Base-by-base conservation (phyloP, 2,113 vertebrate species). In the Cnemophilus loriae region DNA sequence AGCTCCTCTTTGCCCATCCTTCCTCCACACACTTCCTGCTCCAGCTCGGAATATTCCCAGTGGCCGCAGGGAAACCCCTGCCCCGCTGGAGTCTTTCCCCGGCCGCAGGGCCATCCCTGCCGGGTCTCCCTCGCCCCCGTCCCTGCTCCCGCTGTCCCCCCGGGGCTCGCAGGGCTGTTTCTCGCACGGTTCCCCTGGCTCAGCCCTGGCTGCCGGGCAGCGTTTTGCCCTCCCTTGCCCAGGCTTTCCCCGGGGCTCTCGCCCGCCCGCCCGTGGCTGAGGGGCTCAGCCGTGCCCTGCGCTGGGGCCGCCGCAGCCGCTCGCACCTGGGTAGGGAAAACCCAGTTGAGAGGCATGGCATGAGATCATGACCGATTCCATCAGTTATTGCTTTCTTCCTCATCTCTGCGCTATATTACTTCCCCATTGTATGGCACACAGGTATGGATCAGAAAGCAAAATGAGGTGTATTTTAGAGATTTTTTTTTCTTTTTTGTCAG, bases 331-430 rank as follows among this genome's bases (percentile, higher is more conserved):
- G 1, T 16, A 24, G 22, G 37, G 37, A 63, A 50, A 55, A 47
- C 2, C 9, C 28, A 3, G 21, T 1, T 16, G 15, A 24, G 50
- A 50, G 6, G 4, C 3, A 1, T 11, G 6, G 4, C 3, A 1
- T 11, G 21, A 65, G 69, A 41, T 42, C 11, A 7, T 8, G 16
- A 21, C 5, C 5, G 15, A 37, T 41, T 61, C 8, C 32, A 41
- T 5, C 15, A 26, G 6, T 11, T 59, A 3, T 13, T 41, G 8
- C 41, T 28, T 55, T 59, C 20, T 73, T 61, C 47, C 9, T 53
- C 17, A 53, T 1, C 6, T 28, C 57, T 37, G 7, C 71, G 26
- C 23, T 77, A 30, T 41, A 16, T 47, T 44, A 18, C 22, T 10
- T 42, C 39, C n/a, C 11, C 8, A 2, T 42, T 64, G 44, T 13